phyloP scores from a whole-genome alignment of 2,888 invertebrate species.

The Macrophya alboannulata region DNA sequence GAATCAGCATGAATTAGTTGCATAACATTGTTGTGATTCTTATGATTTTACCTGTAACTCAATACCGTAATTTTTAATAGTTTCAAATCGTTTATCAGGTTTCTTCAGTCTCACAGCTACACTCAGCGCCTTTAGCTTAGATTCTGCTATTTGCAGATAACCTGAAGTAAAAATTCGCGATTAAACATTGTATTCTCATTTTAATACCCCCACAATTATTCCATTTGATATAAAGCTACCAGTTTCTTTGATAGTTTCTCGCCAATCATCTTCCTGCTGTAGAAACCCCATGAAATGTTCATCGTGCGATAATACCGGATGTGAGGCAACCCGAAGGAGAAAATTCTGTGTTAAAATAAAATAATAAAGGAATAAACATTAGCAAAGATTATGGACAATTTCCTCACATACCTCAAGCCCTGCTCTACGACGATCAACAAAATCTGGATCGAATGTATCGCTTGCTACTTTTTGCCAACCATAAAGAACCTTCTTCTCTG shows the following conservation, averaged over 20 bases:
- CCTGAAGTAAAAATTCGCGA: conserved; percentile 80
- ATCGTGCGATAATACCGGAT: conserved; percentile 88
- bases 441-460: conserved; percentile 92
- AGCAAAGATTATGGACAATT: not conserved
- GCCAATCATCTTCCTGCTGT: conserved; percentile 90
- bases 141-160: conserved; percentile 89
- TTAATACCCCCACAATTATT: conserved; percentile 8
- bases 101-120: conserved; percentile 89
- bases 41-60: conserved; percentile 84
- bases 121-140: conserved; percentile 88
- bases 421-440: conserved; percentile 91
- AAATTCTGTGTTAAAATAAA: conserved; percentile 83
- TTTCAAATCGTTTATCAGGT: conserved; percentile 88
- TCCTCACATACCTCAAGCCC: conserved; percentile 85
- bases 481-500: conserved; percentile 89
- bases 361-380: not conserved
- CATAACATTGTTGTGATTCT: conserved; percentile 4
- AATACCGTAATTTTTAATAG: conserved; percentile 88
- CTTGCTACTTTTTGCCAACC: conserved; percentile 90
- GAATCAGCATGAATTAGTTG: not conserved
- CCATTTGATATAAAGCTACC: conserved; percentile 79
- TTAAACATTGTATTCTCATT: conserved; percentile 41
- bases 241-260: conserved; percentile 88
- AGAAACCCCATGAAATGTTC: conserved; percentile 90
- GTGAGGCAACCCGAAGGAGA: conserved; percentile 88